Evolutionary conservation across 2,888 invertebrate species (phyloP), one percentile per base, ranked within the genome.

Genomic region (Cryptocheilus praepositus): DNA sequence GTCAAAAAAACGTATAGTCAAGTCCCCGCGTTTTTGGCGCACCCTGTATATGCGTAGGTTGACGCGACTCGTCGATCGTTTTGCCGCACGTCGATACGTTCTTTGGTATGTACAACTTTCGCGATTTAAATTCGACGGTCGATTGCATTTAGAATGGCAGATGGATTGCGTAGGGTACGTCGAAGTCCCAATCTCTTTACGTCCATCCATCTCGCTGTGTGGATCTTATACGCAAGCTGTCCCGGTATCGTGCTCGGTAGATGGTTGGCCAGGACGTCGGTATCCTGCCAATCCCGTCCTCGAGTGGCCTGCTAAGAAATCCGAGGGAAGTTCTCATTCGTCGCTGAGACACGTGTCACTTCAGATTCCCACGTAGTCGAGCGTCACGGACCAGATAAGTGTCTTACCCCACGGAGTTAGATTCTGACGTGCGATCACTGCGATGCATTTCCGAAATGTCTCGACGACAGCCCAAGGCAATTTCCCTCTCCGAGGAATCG

Each of bases 281-380:
- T 49, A 16, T 49, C 49, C 49, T 49, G 49, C n/a, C 49, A 49
- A 49, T 18, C 49, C 13, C 49, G 49, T 49, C 49, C 5, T n/a
- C 49, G 49, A n/a, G 18, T 11, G 13, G 13, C 36, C 4, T 13
- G 49, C 7, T n/a, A n/a, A 49, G 49, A n/a, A 49, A 49, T 49
- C 49, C 49, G n/a, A 18, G 16, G 3, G 45, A 45, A 16, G 16
- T 49, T 49, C 49, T 18, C 49, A 49, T 18, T 49, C 49, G 49
- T 18, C 49, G 49, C 18, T 5, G 49, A 49, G 49, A 49, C 49
- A 49, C 49, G 49, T 49, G 49, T 49, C 49, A 49, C 49, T 18
- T 49, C 49, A 2, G 49, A 49, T 49, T 49, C 18, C 49, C 18
- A n/a, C 49, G 49, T 49, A 49, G 49, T 49, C 49, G 49, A 16